Base-by-base conservation (phyloP, 2,797 vertebrate species). In the Octomys mimax region DNA sequence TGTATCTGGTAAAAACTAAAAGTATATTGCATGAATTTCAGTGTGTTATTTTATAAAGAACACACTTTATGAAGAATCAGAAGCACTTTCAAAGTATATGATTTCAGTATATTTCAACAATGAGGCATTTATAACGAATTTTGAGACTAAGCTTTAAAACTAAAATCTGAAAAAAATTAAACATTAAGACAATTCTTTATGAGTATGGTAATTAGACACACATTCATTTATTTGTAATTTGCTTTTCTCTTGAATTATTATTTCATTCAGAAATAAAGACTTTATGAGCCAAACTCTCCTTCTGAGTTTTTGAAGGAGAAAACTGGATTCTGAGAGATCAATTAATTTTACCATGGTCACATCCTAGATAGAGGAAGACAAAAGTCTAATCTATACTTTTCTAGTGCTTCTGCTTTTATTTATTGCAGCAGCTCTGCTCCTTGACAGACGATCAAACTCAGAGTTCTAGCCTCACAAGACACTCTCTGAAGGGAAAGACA, bases 81-180 rank as follows among this genome's bases (percentile, higher is more conserved):
- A 46, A 21, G 9, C 68, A 62, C 5, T 70, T 91, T 92, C 64
- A 95, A 54, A 68, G 10, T 9, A 64, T 62, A 10, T n/a, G 52
- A 88, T 61, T 90, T 14, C 4, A 81, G n/a, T 18, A 68, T 49
- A 62, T 0, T 59, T 82, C 90, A 19, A 79, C 39, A 52, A 18
- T n/a, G 31, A 21, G 49, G 57, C 22, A 89, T 82, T 90, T 95
- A 13, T 14, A 75, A 71, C 12, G 59, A 10, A 3, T 33, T 92
- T 88, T 85, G 18, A 22, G 28, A 61, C 19, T 71, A 59, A 92
- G 13, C 11, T 92, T 71, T 81, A 28, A 73, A 4, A 62, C 92
- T 36, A 80, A 87, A 94, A 54, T 33, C 1, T 39, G 90, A 86
- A 92, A 93, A 49, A 36, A 24, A 93, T 90, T 87, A 84, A 64